Conservation (phyloP, 2,797 vertebrate species). For the Chelon labrosus region DNA sequence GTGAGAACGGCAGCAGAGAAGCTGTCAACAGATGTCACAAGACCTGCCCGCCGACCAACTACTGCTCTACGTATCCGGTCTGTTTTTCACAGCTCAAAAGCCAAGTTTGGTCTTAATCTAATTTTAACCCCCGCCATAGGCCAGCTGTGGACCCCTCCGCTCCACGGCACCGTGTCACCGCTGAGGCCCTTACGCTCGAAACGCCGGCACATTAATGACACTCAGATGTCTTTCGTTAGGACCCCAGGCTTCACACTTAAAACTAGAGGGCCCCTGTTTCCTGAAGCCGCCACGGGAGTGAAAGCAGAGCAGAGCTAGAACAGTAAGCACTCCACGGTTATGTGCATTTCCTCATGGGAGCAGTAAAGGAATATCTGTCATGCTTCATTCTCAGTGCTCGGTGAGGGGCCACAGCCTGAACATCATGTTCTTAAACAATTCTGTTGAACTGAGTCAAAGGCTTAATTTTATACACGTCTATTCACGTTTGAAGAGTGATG, state of each 20-base stretch:
- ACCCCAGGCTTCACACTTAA: slow-evolving; percentile 62
- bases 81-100: slow-evolving; percentile 2
- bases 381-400: slow-evolving; percentile 30
- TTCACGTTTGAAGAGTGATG: slow-evolving; percentile 1
- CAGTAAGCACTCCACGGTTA: slow-evolving; percentile 19
- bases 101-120: slow-evolving; percentile 29
- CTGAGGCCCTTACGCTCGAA: slow-evolving; percentile 18
- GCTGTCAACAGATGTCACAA: slow-evolving; percentile 16
- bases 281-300: slow-evolving; percentile 25
- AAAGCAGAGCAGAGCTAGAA: slow-evolving; percentile 32
- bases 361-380: slow-evolving; percentile 40
- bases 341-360: slow-evolving; percentile 36
- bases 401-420: slow-evolving; percentile 14
- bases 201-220: slow-evolving; percentile 58
- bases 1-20: background rate
- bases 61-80: background rate
- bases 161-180: slow-evolving; percentile 17
- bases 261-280: slow-evolving; percentile 55
- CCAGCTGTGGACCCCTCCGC: slow-evolving; percentile 43
- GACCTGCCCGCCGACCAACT: background rate
- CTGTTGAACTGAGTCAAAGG: background rate
- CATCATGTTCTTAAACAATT: slow-evolving; percentile 4
- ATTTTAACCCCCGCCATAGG: slow-evolving; percentile 18
- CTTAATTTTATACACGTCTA: background rate
- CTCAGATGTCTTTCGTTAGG: slow-evolving; percentile 73